Evolutionary conservation across 2,888 invertebrate species (phyloP), one percentile per base, ranked within the genome.

Genomic region (Lottia gigantea): DNA sequence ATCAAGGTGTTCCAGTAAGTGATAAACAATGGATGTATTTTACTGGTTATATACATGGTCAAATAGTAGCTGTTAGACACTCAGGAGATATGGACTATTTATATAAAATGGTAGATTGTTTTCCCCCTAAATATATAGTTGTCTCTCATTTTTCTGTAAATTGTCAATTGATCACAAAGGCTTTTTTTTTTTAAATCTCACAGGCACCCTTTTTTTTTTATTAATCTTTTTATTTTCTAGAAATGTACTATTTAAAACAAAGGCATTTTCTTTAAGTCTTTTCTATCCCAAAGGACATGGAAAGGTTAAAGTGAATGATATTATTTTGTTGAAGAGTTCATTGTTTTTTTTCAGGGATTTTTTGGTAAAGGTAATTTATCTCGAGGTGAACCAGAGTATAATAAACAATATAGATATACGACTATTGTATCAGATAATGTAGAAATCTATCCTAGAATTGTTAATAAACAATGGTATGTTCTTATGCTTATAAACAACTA

Each of bases 301-400:
- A n/a, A n/a, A n/a, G 11, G 12, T 55, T 1, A 16, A 15, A n/a
- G 14, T n/a, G 2, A 23, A 15, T 19, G 19, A 45, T 66, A 16
- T 49, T n/a, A n/a, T n/a, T n/a, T 16, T 23, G 8, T 16, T 19
- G 16, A 55, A 40, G 12, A 45, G 15, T 68, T 46, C 26, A 31
- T 26, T 62, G 8, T 65, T 70, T 1, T 11, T 49, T 55, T 55
- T 55, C 73, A 85, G 85, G 80, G 80, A 19, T 85, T 83, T 73
- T 84, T 84, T 78, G 84, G 85, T 3, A 81, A 82, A 74, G 85
- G 85, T 0, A 74, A 78, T 49, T 70, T 83, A 70, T 85, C 85
- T 0, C 73, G 83, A 66, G 79, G 82, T 65, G 77, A 79, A 62
- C 83, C 83, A 62, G 76, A 80, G 11, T 78, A 78, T 66, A 72